A percentile compares a stretch with the other conserved stretches of the same genome.
phyloP scores from a whole-genome alignment of 2,113 vertebrate genomes.

The Myiagra hebetior region DNA sequence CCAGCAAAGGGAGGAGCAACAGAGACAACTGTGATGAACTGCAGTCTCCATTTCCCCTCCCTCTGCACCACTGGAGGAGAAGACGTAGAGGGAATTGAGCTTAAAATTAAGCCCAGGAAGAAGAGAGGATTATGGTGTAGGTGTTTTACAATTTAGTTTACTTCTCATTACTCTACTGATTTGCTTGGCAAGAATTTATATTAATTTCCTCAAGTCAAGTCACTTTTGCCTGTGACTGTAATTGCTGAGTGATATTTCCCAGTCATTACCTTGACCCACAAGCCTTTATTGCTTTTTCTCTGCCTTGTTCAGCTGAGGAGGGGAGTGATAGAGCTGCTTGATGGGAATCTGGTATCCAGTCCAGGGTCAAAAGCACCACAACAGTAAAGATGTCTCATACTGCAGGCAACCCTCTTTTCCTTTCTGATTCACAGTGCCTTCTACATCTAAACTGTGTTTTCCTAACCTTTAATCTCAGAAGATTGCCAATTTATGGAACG shows the following conservation, averaged over 20 bases:
- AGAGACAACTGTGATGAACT: not conserved
- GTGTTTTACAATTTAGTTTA: not conserved
- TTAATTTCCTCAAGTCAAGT: not conserved
- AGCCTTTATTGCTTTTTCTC: not conserved
- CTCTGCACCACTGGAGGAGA: accelerated
- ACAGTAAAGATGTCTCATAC: not conserved
- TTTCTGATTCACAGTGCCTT: not conserved
- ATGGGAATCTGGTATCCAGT: not conserved
- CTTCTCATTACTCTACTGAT: not conserved
- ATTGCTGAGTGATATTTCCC: not conserved
- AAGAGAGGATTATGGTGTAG: not conserved
- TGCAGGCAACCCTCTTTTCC: not conserved
- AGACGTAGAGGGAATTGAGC: not conserved
- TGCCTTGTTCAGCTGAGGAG: not conserved
- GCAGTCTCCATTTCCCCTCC: not conserved
- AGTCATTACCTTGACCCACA: accelerated
- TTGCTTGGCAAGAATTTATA: not conserved
- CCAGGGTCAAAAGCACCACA: not conserved
- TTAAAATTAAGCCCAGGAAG: not conserved
- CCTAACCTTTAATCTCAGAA: not conserved
- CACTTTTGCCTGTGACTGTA: not conserved
- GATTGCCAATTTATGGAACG: not conserved
- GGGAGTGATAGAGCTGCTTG: not conserved
- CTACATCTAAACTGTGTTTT: not conserved
- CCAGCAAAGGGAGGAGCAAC: not conserved